Percentiles rank a stretch among this genome's conserved stretches.
phyloP scores from a whole-genome alignment of 2,113 vertebrate genomes.

The Festucalex cinctus region DNA sequence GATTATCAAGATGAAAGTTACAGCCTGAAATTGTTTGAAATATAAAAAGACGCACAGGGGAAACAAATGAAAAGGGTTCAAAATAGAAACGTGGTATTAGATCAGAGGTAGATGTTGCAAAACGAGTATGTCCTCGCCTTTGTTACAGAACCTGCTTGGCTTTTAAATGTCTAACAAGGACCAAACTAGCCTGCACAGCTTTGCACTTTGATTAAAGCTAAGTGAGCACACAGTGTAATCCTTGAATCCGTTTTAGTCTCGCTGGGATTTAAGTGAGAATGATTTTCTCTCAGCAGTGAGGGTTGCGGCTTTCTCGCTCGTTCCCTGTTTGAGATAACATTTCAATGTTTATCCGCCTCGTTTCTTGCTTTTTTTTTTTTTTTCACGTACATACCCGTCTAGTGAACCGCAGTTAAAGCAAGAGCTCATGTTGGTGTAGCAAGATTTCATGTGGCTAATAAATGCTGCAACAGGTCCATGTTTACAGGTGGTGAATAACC shows the following conservation, averaged over 20 bases:
- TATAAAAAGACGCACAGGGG: conserved; percentile 18
- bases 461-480: neutral
- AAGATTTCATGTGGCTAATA: neutral
- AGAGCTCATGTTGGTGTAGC: neutral
- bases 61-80: conserved; percentile 9
- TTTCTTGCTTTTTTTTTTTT: neutral
- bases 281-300: conserved; percentile 49
- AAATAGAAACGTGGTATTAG: neutral
- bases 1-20: conserved; percentile 35
- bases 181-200: conserved; percentile 39
- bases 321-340: conserved; percentile 43
- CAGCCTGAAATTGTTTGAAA: conserved; percentile 31
- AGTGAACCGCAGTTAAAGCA: conserved; percentile 21
- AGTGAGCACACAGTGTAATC: conserved; percentile 62
- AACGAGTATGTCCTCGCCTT: conserved; percentile 25
- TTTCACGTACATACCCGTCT: neutral
- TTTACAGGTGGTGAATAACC: neutral
- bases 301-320: conserved; percentile 38
- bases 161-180: conserved; percentile 45
- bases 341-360: conserved; percentile 28
- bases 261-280: conserved; percentile 60
- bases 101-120: conserved; percentile 21
- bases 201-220: conserved; percentile 65
- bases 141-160: conserved; percentile 20
- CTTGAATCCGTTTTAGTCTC: conserved; percentile 58